A percentile compares a stretch with the other conserved stretches of the same genome.
phyloP scores from a whole-genome alignment of 2,888 invertebrate genomes.

The Pogonocherus hispidulus region DNA sequence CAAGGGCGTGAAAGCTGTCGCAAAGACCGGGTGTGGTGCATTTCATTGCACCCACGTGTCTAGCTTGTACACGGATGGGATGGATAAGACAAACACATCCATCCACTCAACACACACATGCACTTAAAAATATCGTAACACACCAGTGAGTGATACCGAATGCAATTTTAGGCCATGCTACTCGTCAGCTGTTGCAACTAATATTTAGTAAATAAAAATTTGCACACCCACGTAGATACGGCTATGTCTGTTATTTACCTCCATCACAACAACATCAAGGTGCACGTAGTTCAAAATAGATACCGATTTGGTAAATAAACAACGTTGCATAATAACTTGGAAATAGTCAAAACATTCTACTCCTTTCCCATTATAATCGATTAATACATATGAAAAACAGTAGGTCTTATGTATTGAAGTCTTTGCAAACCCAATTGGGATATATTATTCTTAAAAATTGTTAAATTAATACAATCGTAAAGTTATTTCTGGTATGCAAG shows the following conservation, averaged over 20 bases:
- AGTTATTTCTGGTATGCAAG: conserved; percentile 9
- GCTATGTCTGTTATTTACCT: background rate
- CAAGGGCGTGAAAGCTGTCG: conserved; percentile 50
- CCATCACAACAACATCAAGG: background rate
- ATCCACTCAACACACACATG: conserved; percentile 24
- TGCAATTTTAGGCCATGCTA: conserved; percentile 42
- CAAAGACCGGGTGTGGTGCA: conserved; percentile 55
- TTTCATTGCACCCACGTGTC: conserved; percentile 49
- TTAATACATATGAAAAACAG: background rate
- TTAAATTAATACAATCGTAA: background rate
- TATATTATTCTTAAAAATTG: too few species aligned
- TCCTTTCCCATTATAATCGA: background rate
- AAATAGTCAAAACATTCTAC: background rate
- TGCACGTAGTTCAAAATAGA: background rate
- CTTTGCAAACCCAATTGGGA: too few species aligned
- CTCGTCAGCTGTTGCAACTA: conserved; percentile 46
- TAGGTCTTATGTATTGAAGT: too few species aligned
- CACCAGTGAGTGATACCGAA: conserved; percentile 44
- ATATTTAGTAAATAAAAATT: background rate
- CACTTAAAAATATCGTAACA: conserved; percentile 30
- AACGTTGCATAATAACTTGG: background rate
- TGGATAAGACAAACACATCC: conserved; percentile 35
- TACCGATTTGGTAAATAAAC: background rate
- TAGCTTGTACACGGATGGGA: conserved; percentile 36
- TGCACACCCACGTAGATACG: conserved; percentile 35